Conservation (phyloP, 2,888 invertebrate species). For the Cephus rjabovi region DNA sequence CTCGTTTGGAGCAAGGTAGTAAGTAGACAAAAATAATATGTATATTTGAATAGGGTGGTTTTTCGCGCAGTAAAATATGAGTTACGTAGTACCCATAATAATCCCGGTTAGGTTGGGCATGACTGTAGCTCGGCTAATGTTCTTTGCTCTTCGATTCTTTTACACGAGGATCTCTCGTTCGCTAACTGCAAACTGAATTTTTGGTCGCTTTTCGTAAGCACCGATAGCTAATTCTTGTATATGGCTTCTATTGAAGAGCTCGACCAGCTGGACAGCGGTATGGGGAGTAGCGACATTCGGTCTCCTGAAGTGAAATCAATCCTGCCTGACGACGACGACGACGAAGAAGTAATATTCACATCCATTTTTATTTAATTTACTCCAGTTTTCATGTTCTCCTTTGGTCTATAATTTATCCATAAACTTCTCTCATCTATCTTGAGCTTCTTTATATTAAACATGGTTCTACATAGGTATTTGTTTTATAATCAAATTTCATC, state of each 20-base stretch:
- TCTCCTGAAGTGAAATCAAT: constrained; percentile 60
- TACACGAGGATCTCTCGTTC: background rate
- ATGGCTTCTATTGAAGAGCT: constrained; percentile 58
- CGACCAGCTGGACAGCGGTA: constrained; percentile 58
- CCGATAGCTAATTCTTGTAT: constrained; percentile 23
- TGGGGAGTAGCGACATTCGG: constrained; percentile 58
- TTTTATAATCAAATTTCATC: background rate
- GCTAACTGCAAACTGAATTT: background rate
- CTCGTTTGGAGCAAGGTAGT: background rate
- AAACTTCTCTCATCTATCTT: background rate
- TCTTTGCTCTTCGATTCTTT: background rate
- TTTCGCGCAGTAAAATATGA: background rate
- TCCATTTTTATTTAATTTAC: background rate
- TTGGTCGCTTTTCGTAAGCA: background rate
- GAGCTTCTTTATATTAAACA: background rate
- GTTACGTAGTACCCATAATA: background rate
- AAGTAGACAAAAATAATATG: background rate
- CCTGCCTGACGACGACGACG: constrained; percentile 54
- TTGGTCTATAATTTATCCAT: background rate
- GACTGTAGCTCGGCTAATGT: background rate
- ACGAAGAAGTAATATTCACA: constrained; percentile 51
- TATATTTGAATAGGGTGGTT: background rate
- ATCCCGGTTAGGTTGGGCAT: background rate
- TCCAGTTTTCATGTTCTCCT: background rate
- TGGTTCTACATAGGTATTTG: background rate